Evolutionary conservation across 2,113 vertebrate species (phyloP).

Genomic region (Tricholaema leucomelas): DNA sequence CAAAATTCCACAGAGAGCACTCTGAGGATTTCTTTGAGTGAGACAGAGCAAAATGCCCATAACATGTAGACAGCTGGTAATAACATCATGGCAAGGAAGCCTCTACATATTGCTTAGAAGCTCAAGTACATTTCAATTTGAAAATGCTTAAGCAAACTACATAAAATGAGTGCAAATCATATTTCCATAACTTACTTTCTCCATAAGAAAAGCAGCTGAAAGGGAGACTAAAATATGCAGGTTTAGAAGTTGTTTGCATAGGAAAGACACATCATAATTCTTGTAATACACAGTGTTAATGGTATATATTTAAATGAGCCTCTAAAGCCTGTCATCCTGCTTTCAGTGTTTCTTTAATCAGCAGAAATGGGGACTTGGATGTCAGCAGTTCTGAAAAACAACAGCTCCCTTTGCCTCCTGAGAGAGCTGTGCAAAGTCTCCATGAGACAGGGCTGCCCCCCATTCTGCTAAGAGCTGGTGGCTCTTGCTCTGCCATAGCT

Average conservation of each 20-base stretch:
- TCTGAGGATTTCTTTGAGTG: not conserved
- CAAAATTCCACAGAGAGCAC: not conserved
- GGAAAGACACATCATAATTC: not conserved
- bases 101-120: not conserved
- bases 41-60: not conserved
- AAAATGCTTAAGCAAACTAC: constrained; percentile 18
- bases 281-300: not conserved
- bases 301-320: not conserved
- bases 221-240: not conserved
- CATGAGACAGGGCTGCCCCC: not conserved
- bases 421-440: not conserved
- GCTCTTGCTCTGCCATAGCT: not conserved
- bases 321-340: not conserved
- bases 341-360: not conserved
- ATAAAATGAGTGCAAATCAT: not conserved
- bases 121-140: not conserved
- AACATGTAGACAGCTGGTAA: constrained; percentile 15
- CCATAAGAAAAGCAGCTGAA: not conserved
- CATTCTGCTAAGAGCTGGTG: not conserved
- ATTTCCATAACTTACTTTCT: not conserved
- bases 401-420: not conserved
- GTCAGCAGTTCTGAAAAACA: not conserved
- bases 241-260: not conserved
- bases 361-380: not conserved
- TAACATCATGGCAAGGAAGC: not conserved